A percentile compares a stretch with the other conserved stretches of the same genome.
Conservation (phyloP, 2,113 vertebrate genomes). For the Polypterus bichir region DNA sequence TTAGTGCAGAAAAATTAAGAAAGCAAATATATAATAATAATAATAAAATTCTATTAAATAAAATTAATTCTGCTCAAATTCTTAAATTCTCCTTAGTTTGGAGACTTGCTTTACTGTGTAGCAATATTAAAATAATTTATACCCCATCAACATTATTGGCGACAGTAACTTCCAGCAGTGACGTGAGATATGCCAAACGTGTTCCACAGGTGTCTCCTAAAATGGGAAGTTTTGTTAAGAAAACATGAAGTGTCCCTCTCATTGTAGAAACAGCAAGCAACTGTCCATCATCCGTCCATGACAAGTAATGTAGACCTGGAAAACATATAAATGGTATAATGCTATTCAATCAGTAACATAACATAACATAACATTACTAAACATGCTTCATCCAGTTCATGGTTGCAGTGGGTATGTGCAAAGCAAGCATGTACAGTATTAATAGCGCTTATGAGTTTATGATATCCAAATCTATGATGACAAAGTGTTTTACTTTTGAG, state of each 20-base stretch:
- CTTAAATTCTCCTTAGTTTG: not conserved
- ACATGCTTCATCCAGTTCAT: not conserved
- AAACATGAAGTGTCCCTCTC: slow-evolving; percentile 76
- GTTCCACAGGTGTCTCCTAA: slow-evolving; percentile 77
- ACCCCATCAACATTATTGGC: slow-evolving; percentile 80
- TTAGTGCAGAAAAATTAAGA: too few relatives aligned
- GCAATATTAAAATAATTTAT: slow-evolving; percentile 22
- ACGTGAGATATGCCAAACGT: slow-evolving; percentile 80
- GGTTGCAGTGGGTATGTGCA: not conserved
- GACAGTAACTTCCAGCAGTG: slow-evolving; percentile 85
- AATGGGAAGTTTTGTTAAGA: slow-evolving; percentile 85
- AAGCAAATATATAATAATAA: too few relatives aligned
- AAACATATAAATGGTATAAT: slow-evolving; percentile 8
- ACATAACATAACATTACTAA: not conserved
- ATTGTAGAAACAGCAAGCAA: slow-evolving; percentile 80
- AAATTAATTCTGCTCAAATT: too few relatives aligned
- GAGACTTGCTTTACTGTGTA: not conserved
- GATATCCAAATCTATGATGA: too few relatives aligned
- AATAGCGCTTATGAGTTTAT: too few relatives aligned
- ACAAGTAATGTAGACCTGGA: slow-evolving; percentile 76
- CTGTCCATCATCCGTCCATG: slow-evolving; percentile 94
- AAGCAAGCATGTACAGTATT: not conserved
- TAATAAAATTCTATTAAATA: too few relatives aligned
- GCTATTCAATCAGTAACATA: not conserved
- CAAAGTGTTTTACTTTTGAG: not conserved